Conservation (phyloP, 2,888 invertebrate species). For the Celastrina argiolus region DNA sequence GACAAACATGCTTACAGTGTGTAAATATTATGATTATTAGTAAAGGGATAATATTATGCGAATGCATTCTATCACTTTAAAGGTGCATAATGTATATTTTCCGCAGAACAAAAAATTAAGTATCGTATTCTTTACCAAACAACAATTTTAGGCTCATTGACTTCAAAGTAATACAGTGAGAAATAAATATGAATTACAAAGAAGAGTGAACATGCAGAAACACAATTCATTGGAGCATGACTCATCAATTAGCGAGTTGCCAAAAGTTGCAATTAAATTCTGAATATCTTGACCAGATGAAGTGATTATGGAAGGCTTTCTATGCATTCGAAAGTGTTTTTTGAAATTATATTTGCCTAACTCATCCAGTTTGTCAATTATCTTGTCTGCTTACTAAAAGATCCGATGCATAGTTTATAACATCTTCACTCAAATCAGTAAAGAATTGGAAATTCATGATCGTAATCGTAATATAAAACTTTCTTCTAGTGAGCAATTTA, state of each 20-base stretch:
- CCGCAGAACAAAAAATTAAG: no score
- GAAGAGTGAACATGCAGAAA: slow-evolving; percentile 5
- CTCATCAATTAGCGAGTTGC: slow-evolving; percentile 18
- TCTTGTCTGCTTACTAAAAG: not conserved
- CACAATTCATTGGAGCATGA: slow-evolving; percentile 1
- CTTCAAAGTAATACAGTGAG: slow-evolving; percentile 3
- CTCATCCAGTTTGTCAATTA: slow-evolving; percentile 13
- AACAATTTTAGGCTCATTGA: not conserved
- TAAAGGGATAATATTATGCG: no score
- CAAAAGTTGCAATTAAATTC: slow-evolving; percentile 21
- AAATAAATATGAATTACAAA: not conserved
- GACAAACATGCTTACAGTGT: no score
- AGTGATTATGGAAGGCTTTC: slow-evolving; percentile 10
- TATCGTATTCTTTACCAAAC: no score
- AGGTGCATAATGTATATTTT: no score
- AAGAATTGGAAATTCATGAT: slow-evolving; percentile 12
- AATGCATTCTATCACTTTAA: not conserved
- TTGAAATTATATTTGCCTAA: slow-evolving; percentile 4
- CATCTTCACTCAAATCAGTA: not conserved
- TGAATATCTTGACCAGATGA: slow-evolving; percentile 17
- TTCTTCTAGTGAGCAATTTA: slow-evolving; percentile 11
- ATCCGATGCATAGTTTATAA: not conserved
- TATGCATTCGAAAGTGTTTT: slow-evolving; percentile 17
- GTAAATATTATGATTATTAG: no score
- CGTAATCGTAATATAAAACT: slow-evolving; percentile 8